phyloP scores from a whole-genome alignment of 2,888 invertebrate genomes.

The Caenorhabditis becei region DNA sequence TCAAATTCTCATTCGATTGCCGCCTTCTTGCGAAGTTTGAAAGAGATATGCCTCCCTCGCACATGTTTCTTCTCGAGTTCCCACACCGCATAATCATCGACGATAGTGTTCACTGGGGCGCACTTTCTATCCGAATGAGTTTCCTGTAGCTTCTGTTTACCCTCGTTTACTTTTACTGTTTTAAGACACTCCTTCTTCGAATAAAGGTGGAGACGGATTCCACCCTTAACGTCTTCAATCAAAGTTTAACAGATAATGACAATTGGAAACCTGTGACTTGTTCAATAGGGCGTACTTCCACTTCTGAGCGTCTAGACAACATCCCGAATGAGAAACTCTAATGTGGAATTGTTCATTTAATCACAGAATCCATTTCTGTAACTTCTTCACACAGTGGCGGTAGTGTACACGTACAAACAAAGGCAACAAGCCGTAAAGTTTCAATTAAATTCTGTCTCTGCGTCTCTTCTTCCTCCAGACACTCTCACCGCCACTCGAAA shows the following conservation, averaged over 20 bases:
- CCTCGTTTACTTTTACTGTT: no score
- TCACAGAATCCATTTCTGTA: background rate
- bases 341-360: no score
- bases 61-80: slow-evolving; percentile 10
- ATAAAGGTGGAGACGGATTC: no score
- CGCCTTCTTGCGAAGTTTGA: background rate
- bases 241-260: no score
- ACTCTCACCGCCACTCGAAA: slow-evolving; percentile 1
- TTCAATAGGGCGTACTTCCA: background rate
- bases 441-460: slow-evolving; percentile 12
- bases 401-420: background rate
- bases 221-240: no score
- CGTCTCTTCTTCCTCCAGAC: background rate
- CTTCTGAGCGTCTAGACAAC: no score
- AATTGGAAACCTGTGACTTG: no score
- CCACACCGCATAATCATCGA: background rate
- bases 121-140: no score
- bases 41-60: slow-evolving; percentile 5
- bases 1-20: background rate
- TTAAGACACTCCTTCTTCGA: no score
- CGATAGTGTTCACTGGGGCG: background rate
- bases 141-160: no score
- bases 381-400: background rate
- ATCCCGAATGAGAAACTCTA: no score
- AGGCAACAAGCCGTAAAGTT: slow-evolving; percentile 22